Percentiles rank a stretch among this genome's conserved stretches.
Evolutionary conservation across 2,888 invertebrate genomes (phyloP).

Genomic region (Brachynemurus nebulosus): DNA sequence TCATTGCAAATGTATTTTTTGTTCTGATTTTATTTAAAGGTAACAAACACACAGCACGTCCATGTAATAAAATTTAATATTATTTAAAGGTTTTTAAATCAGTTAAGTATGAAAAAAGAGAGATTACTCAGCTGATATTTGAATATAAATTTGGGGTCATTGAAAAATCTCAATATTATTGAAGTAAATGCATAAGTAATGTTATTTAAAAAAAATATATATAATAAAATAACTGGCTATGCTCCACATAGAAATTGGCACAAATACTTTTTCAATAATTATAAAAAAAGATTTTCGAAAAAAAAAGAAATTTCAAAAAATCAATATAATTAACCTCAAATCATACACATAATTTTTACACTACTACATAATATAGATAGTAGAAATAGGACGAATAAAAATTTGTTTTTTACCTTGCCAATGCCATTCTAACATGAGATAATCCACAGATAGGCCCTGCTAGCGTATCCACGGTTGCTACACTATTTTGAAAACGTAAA

Average conservation of each 20-base stretch:
- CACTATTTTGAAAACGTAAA: constrained; percentile 4
- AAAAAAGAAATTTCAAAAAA: not conserved
- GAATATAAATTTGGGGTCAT: constrained; percentile 9
- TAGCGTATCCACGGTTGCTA: constrained; percentile 16
- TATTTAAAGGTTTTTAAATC: too few relatives aligned
- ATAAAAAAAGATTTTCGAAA: not conserved
- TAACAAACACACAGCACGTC: too few relatives aligned
- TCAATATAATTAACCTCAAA: too few relatives aligned
- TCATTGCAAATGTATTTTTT: too few relatives aligned
- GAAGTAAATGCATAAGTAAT: too few relatives aligned
- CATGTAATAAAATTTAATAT: too few relatives aligned
- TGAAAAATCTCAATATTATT: constrained; percentile 7
- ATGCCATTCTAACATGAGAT: constrained; percentile 52
- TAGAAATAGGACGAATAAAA: not conserved
- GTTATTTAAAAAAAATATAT: too few relatives aligned
- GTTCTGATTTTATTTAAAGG: too few relatives aligned
- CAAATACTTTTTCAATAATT: not conserved
- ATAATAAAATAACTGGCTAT: too few relatives aligned
- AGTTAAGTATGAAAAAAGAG: too few relatives aligned
- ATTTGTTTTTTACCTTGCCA: constrained; percentile 41
- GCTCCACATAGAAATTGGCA: constrained; percentile 5
- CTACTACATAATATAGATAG: too few relatives aligned
- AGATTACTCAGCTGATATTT: constrained; percentile 2
- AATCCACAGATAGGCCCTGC: constrained; percentile 37
- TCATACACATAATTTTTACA: too few relatives aligned